These are phyloP conservation scores for Mesorhabditis belari DNA, from an alignment of 2,888 invertebrate genomes.

Conservation along the genomic window DNA sequence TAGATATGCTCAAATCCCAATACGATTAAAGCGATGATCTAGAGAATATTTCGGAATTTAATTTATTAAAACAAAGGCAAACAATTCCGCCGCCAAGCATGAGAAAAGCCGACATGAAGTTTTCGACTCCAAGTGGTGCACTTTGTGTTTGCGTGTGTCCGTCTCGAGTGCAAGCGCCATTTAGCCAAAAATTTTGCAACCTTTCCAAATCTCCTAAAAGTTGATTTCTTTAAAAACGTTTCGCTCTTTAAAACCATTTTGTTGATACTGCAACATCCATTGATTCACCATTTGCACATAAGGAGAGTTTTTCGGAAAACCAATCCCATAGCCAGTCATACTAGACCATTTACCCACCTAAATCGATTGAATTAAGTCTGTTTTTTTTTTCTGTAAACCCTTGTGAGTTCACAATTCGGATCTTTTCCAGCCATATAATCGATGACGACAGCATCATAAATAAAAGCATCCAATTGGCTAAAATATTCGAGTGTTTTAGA, in stretches of 20 bases:
- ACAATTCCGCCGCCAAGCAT: constrained; percentile 77
- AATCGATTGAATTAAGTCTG: no score
- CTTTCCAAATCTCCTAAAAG: constrained; percentile 79
- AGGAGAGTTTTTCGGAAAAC: constrained; percentile 84
- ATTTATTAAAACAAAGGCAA: background rate
- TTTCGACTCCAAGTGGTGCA: constrained; percentile 61
- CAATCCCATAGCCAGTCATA: constrained; percentile 93
- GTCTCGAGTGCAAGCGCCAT: constrained; percentile 82
- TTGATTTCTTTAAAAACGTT: constrained; percentile 2
- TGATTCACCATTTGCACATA: constrained; percentile 48
- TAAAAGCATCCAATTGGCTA: constrained; percentile 89
- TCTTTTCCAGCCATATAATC: constrained; percentile 92
- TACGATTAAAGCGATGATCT: constrained; percentile 78
- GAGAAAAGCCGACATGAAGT: constrained; percentile 93
- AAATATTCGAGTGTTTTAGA: no score
- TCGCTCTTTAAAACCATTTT: constrained; percentile 37
- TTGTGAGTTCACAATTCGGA: constrained; percentile 81
- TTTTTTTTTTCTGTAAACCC: no score
- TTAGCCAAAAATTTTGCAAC: constrained; percentile 85
- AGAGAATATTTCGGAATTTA: no score
- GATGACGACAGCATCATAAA: constrained; percentile 95
- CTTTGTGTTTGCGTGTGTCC: constrained; percentile 59
- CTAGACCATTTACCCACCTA: constrained; percentile 98
- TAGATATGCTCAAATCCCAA: constrained; percentile 86
- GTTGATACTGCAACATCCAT: constrained; percentile 52